Evolutionary conservation across 2,888 invertebrate species (phyloP).

Genomic region (Drosophila melanosoma): DNA sequence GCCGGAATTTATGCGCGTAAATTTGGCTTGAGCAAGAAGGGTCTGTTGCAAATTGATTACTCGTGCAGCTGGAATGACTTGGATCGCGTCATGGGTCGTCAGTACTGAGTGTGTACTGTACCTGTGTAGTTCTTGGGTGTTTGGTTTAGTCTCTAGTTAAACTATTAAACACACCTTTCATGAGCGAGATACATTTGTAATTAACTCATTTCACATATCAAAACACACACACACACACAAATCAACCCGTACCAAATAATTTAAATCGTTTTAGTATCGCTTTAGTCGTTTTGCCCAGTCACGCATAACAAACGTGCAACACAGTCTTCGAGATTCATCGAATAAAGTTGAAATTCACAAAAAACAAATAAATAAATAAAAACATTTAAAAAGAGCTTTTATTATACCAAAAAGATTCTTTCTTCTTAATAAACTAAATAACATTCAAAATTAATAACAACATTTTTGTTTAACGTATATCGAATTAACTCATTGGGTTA

Average conservation of each 20-base stretch:
- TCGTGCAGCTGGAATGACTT: conserved; percentile 93
- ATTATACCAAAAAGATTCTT: not conserved
- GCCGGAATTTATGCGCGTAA: conserved; percentile 83
- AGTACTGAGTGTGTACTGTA: conserved; percentile 61
- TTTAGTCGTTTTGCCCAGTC: conserved; percentile 57
- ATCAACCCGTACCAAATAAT: conserved; percentile 68
- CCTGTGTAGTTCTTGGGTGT: conserved; percentile 45
- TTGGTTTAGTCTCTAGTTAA: conserved; percentile 61
- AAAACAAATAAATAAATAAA: not conserved
- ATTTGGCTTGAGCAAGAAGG: conserved; percentile 91
- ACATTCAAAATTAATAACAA: not conserved
- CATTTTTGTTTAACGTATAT: not conserved
- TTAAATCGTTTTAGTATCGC: conserved; percentile 44
- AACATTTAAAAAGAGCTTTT: not conserved
- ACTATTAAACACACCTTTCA: conserved; percentile 38
- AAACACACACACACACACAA: conserved; percentile 22
- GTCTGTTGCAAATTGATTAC: conserved; percentile 92
- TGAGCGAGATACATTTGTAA: conserved; percentile 42
- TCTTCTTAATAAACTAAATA: not conserved
- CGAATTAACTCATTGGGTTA: not conserved
- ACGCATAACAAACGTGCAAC: conserved; percentile 30
- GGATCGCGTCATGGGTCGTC: conserved; percentile 88
- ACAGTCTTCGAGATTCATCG: conserved; percentile 38
- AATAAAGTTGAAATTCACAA: conserved; percentile 47
- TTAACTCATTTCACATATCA: conserved; percentile 58